Conservation (phyloP, 2,113 vertebrate species). For the Sylvilagus bachmani region DNA sequence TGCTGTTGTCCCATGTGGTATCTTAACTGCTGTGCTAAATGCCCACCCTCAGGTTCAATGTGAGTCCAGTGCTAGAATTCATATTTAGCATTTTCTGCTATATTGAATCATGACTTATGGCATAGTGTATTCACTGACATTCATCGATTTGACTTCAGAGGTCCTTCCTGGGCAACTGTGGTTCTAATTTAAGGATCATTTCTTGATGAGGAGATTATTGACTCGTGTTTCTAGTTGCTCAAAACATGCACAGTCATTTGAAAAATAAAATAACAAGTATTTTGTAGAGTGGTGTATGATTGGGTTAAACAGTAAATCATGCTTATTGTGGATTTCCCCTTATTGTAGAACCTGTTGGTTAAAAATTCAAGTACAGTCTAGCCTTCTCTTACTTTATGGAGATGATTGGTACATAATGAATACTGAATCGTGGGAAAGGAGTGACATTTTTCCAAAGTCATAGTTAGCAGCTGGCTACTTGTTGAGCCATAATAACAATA, state of each 20-base stretch:
- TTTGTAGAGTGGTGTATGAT: background rate
- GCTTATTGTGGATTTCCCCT: background rate
- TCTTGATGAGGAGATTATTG: background rate
- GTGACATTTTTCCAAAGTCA: background rate
- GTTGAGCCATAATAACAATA: background rate
- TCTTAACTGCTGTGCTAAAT: too few relatives aligned
- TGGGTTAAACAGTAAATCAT: background rate
- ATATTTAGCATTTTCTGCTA: background rate
- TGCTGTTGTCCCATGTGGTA: too few relatives aligned
- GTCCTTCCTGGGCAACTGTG: background rate
- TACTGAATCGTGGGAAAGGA: background rate
- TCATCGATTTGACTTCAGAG: background rate
- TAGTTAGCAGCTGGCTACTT: background rate
- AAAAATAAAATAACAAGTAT: background rate
- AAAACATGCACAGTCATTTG: background rate
- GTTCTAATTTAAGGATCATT: constrained; percentile 1
- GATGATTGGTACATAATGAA: background rate
- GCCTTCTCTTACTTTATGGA: background rate
- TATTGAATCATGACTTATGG: background rate
- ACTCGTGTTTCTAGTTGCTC: background rate
- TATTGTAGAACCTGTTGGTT: background rate
- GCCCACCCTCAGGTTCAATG: background rate
- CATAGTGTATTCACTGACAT: background rate
- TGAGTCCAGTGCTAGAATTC: background rate
- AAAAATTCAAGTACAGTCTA: background rate